phyloP scores from a whole-genome alignment of 2,888 invertebrate genomes.

The Emmelina monodactyla region DNA sequence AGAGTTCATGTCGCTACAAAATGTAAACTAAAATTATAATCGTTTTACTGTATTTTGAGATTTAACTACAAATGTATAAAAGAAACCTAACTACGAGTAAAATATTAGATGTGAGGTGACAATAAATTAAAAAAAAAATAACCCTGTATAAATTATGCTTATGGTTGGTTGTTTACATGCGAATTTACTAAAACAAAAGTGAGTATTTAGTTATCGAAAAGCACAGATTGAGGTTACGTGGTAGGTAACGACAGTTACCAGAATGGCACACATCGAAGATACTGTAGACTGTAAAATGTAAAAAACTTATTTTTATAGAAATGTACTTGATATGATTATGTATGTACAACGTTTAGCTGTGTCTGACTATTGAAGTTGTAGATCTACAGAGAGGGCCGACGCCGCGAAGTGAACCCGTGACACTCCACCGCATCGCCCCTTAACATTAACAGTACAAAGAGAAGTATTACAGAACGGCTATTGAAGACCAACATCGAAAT shows the following conservation, averaged over 20 bases:
- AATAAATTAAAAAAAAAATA: too few species aligned
- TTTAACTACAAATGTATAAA: too few species aligned
- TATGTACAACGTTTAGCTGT: constrained; percentile 38
- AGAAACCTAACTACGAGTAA: too few species aligned
- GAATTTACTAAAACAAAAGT: constrained; percentile 50
- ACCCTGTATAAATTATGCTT: constrained; percentile 66
- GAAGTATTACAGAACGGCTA: too few species aligned
- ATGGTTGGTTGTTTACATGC: constrained; percentile 46
- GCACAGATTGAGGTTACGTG: constrained; percentile 52
- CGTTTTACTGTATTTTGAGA: too few species aligned
- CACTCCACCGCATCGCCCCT: too few species aligned
- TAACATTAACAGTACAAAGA: too few species aligned
- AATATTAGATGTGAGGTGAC: too few species aligned
- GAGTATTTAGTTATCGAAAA: constrained; percentile 57
- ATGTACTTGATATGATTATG: constrained; percentile 60
- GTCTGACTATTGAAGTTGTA: constrained; percentile 12
- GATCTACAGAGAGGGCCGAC: too few species aligned
- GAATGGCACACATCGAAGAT: constrained; percentile 57
- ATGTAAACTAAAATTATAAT: constrained; percentile 10
- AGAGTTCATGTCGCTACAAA: constrained; percentile 45
- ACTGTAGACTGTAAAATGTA: constrained; percentile 47
- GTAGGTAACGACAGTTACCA: constrained; percentile 52
- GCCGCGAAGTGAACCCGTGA: too few species aligned
- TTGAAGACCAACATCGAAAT: constrained; percentile 9
- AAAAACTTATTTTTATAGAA: constrained; percentile 40